Evolutionary conservation across 2,888 invertebrate genomes (phyloP), one percentile per base, ranked within the genome.

Genomic region (Mythimna loreyi): DNA sequence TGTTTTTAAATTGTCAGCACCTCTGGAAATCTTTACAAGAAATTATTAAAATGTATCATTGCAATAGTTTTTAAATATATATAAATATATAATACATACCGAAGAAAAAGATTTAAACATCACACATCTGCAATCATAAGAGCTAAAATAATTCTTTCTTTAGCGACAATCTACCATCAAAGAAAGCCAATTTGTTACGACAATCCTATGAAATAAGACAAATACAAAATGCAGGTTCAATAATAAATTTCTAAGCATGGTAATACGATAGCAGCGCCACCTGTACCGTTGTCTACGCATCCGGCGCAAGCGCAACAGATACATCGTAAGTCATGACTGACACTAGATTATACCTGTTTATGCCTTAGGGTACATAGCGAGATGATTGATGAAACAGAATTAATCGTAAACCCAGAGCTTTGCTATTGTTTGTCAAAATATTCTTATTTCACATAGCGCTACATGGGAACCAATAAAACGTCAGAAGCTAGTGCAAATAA

Each of bases 251-350:
- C 77, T 67, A 67, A 67, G 50, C 65, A 62, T 40, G 69, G 77
- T 76, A 82, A 81, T 63, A 61, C 57, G 70, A 82, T 83, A 80
- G 76, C 73, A 77, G 55, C 74, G 64, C 81, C 81, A 83, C 78
- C 81, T 83, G 78, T 68, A 68, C 67, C 65, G 78, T 75, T 74
- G 57, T 65, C 57, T 60, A 61, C 50, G 74, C 72, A 75, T 78
- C 71, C 63, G 65, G 75, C 78, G 63, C 50, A 73, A 62, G 62
- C 72, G 58, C 63, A 74, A 64, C 50, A 33, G 62, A 81, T 64
- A 74, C 62, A 60, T 79, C 73, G 64, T 82, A 74, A 70, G 58
- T 80, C 71, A 80, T 63, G 53, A 63, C 78, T 69, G 81, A 68
- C 78, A 67, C 36, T 78, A 65, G 72, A 78, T 75, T 68, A 67